Base-by-base conservation (phyloP, 2,113 vertebrate species). In the Bufo bufo region DNA sequence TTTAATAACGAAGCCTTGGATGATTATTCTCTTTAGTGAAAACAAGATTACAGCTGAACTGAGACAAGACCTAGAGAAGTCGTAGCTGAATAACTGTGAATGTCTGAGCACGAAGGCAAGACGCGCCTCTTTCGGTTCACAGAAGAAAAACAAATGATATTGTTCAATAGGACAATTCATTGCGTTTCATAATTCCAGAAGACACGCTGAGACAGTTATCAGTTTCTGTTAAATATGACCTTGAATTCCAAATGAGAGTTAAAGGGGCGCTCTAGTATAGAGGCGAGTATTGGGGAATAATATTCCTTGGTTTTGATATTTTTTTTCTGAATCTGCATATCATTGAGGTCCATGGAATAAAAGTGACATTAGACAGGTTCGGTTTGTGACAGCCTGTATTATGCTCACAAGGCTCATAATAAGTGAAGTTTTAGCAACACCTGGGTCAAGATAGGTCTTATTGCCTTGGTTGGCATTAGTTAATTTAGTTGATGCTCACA, bases 111-210 rank as follows among this genome's bases (percentile, higher is more conserved):
- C 12, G 47, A 75, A 75, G 72, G 72, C 72, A 75, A 75, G 45
- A 75, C 72, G 19, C 71, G 19, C 16, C 13, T 74, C 49, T 47
- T 47, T 74, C 71, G 17, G 71, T 47, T 74, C 71, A 20, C 16
- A 50, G 72, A 20, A 50, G 72, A 75, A 75, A 75, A 20, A 75
- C 47, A 19, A 75, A 75, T 75, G 8, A 49, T 14, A 75, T 75
- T 75, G 17, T 75, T 6, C 10, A 45, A 50, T 75, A 75, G 72
- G 72, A 75, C 72, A 75, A 75, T 75, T 50, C 72, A 75, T 75
- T 75, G 45, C 17, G 12, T 75, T 75, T 75, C 45, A 20, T 75
- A 75, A 75, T 75, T 75, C 47, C 72, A 20, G 17, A 75, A 49
- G 72, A 75, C 72, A 75, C 45, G 72, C 72, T 50, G 47, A 49